These are phyloP conservation scores for Uloborus diversus DNA, from an alignment of 1,140 invertebrate species.

Conservation along the genomic window DNA sequence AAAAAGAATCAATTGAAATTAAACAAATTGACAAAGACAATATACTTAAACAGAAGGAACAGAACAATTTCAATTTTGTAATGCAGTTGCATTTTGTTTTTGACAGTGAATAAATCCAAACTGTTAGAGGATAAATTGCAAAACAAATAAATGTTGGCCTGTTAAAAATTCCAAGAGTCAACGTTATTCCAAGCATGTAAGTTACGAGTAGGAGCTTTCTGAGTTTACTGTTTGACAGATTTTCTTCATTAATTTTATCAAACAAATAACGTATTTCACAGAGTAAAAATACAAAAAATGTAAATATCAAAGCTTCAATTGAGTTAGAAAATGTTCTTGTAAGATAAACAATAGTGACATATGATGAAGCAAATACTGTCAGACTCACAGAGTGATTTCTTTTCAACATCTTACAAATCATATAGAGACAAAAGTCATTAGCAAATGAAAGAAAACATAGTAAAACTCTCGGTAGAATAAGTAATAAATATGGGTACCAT, in stretches of 20 bases:
- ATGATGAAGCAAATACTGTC: conserved; percentile 84
- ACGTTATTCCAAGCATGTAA: conserved; percentile 10
- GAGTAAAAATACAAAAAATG: conserved; percentile 74
- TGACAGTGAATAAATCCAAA: conserved; percentile 73
- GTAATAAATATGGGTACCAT: conserved; percentile 74
- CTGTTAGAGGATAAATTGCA: conserved; percentile 82
- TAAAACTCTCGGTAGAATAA: conserved; percentile 80
- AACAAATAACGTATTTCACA: not conserved
- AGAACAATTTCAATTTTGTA: not conserved
- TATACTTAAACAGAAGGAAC: conserved; percentile 4
- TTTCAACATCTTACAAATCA: conserved; percentile 68
- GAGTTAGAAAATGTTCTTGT: conserved; percentile 89
- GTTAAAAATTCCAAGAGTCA: conserved; percentile 83
- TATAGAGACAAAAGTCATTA: conserved; percentile 82
- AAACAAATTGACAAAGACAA: conserved; percentile 61
- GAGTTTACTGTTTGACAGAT: not conserved
- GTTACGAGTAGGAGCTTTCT: not conserved
- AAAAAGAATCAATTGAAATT: conserved; percentile 80
- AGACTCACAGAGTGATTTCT: conserved; percentile 63
- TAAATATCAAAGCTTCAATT: conserved; percentile 83
- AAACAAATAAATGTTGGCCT: conserved; percentile 88
- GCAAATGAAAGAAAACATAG: conserved; percentile 81
- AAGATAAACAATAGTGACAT: conserved; percentile 83
- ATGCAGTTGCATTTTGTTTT: not conserved
- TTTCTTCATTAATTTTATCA: conserved; percentile 60